phyloP scores from a whole-genome alignment of 2,113 vertebrate genomes.

The Dipodomys spectabilis region DNA sequence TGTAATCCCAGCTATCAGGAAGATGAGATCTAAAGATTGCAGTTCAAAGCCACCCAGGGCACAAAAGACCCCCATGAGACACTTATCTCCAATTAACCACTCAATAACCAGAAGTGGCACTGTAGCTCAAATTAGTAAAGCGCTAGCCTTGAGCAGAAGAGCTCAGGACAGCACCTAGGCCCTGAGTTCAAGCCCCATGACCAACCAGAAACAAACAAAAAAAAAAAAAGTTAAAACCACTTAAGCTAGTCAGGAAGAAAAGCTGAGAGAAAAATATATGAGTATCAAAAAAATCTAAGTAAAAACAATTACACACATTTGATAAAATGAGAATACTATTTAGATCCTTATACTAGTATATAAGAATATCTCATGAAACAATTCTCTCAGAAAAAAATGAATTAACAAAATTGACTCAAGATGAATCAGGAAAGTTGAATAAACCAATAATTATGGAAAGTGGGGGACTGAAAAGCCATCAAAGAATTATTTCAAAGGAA shows the following conservation, averaged over 20 bases:
- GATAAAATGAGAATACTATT: not conserved
- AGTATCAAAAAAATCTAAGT: slow-evolving; percentile 36
- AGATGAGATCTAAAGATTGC: no score
- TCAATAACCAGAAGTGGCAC: no score
- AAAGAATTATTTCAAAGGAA: slow-evolving; percentile 72
- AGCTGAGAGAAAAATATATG: not conserved
- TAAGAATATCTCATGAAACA: slow-evolving; percentile 45
- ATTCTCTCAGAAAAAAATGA: slow-evolving; percentile 65
- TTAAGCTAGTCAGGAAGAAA: not conserved
- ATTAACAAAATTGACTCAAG: slow-evolving; percentile 58
- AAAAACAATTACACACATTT: slow-evolving; percentile 29
- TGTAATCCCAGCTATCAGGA: no score
- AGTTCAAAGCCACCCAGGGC: no score
- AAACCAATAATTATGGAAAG: slow-evolving; percentile 64
- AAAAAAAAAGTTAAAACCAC: not conserved
- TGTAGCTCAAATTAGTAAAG: no score
- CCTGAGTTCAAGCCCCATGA: not conserved
- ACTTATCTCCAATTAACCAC: no score
- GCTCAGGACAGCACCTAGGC: not conserved
- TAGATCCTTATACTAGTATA: slow-evolving; percentile 24
- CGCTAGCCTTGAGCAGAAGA: no score
- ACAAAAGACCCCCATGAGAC: no score
- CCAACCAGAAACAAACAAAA: not conserved
- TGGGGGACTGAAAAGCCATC: slow-evolving; percentile 63
- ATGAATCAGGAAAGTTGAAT: slow-evolving; percentile 61